These are phyloP conservation scores for Entelurus aequoreus DNA, from an alignment of 2,113 vertebrate genomes.

Conservation along the genomic window DNA sequence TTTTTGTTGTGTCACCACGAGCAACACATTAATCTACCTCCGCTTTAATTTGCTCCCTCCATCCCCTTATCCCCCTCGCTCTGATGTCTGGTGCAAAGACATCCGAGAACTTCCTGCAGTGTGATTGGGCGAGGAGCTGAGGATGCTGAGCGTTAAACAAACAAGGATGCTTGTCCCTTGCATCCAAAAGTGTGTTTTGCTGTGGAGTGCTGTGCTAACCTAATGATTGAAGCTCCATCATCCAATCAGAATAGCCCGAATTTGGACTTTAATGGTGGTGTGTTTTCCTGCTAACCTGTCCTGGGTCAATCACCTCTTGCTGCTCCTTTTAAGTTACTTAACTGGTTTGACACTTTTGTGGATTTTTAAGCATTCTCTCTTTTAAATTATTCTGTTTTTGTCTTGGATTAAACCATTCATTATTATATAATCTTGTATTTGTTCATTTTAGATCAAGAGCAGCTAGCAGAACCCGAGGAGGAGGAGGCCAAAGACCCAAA, in stretches of 20 bases:
- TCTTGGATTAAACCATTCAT: background rate
- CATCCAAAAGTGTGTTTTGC: slow-evolving; percentile 25
- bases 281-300: slow-evolving; percentile 45
- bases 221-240: slow-evolving; percentile 26
- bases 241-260: slow-evolving; percentile 48
- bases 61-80: slow-evolving; percentile 17
- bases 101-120: slow-evolving; percentile 44
- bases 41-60: slow-evolving; percentile 33
- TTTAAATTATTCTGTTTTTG: background rate
- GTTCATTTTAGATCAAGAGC: slow-evolving; percentile 50
- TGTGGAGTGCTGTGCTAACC: slow-evolving; percentile 24
- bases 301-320: slow-evolving; percentile 24
- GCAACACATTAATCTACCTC: slow-evolving; percentile 35
- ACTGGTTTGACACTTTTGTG: slow-evolving; percentile 3
- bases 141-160: slow-evolving; percentile 13
- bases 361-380: no score
- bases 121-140: slow-evolving; percentile 59
- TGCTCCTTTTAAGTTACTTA: slow-evolving; percentile 10
- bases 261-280: slow-evolving; percentile 24
- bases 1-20: background rate
- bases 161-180: slow-evolving; percentile 1
- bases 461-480: slow-evolving; percentile 69
- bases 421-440: background rate
- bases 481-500: slow-evolving; percentile 72
- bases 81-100: slow-evolving; percentile 51